Evolutionary conservation across 2,797 vertebrate species (phyloP).

Genomic region (Centropyge bicolor): DNA sequence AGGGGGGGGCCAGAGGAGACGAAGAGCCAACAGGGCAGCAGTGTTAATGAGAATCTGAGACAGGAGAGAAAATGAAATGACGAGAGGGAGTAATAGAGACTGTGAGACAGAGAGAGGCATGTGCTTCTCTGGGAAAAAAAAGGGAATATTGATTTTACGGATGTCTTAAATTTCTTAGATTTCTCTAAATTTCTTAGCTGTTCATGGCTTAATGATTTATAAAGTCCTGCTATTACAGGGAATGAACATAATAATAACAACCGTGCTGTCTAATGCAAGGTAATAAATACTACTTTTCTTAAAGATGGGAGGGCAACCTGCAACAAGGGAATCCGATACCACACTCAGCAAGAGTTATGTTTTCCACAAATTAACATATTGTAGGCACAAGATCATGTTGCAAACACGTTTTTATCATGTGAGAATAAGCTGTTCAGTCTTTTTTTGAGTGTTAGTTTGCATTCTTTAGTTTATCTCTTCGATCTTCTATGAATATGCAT

Average conservation of each 20-base stretch:
- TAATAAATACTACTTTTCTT: neutral
- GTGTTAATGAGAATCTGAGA: constrained; percentile 74
- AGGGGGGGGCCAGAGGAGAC: constrained; percentile 28
- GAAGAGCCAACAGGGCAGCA: constrained; percentile 65
- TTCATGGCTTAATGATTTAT: constrained; percentile 14
- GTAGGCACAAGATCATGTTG: neutral
- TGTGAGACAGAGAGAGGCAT: constrained; percentile 36
- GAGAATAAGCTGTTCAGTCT: neutral
- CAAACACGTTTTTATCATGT: neutral
- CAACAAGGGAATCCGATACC: neutral
- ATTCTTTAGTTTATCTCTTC: neutral
- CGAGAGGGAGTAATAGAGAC: constrained; percentile 58
- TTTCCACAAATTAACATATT: neutral
- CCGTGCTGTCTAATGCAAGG: neutral
- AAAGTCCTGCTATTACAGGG: neutral
- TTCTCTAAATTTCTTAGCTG: constrained; percentile 22
- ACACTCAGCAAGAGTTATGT: neutral
- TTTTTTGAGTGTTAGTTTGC: neutral
- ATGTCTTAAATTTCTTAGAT: constrained; percentile 30
- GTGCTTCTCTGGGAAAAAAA: constrained; percentile 31
- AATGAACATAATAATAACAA: neutral
- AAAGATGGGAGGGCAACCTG: neutral
- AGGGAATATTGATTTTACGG: constrained; percentile 48
- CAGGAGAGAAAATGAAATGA: constrained; percentile 68
- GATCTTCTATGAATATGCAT: neutral